Evolutionary conservation across 2,888 invertebrate species (phyloP).

Genomic region (Pachliopta kotzebuea): DNA sequence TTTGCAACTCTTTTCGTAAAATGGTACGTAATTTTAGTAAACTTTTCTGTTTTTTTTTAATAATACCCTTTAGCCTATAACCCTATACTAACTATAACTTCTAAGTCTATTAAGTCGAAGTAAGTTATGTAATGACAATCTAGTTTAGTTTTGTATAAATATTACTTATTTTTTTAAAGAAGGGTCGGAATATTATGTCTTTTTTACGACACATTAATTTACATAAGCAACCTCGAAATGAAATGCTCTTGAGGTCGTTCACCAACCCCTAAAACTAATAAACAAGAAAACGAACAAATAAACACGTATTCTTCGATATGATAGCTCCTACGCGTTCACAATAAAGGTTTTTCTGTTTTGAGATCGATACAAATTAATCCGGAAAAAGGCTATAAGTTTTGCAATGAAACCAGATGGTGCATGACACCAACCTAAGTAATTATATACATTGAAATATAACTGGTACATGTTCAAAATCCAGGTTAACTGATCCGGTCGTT

Average conservation of each 20-base stretch:
- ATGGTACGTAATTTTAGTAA: no score
- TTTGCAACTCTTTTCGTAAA: no score
- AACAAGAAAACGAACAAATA: not conserved
- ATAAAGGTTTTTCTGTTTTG: not conserved
- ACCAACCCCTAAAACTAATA: slow-evolving; percentile 1
- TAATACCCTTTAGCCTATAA: no score
- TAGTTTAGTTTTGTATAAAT: not conserved
- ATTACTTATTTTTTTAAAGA: not conserved
- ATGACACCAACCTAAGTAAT: slow-evolving; percentile 10
- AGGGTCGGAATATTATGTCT: not conserved
- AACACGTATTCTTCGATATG: not conserved
- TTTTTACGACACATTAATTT: not conserved
- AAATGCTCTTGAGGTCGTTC: not conserved
- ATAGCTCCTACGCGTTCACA: not conserved
- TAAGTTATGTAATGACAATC: not conserved
- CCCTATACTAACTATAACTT: no score
- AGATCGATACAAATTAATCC: not conserved
- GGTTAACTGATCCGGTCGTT: slow-evolving; percentile 20
- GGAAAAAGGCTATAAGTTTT: not conserved
- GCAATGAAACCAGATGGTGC: slow-evolving; percentile 14
- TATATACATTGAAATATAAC: slow-evolving; percentile 11
- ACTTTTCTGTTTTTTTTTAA: no score
- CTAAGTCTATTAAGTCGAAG: not conserved
- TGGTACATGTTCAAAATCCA: slow-evolving; percentile 17
- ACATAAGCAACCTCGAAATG: not conserved